These are phyloP conservation scores for Brenthis hecate DNA, from an alignment of 2,888 invertebrate genomes.

Conservation along the genomic window DNA sequence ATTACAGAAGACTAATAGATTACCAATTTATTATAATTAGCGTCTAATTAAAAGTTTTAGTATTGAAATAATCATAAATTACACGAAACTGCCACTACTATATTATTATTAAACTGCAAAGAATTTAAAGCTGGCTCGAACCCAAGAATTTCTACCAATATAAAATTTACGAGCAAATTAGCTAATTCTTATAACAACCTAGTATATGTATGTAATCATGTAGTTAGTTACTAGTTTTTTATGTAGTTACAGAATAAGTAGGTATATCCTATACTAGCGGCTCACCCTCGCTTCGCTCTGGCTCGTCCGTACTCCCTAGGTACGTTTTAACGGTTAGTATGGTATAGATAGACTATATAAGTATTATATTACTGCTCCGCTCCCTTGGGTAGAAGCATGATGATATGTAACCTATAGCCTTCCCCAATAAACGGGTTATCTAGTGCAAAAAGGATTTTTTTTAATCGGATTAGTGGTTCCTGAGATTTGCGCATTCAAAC, in stretches of 20 bases:
- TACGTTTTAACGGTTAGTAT: too few relatives aligned
- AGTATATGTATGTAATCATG: conserved; percentile 5
- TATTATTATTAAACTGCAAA: conserved; percentile 23
- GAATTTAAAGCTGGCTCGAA: conserved; percentile 28
- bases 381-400: too few relatives aligned
- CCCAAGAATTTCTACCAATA: conserved; percentile 35
- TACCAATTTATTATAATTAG: neutral
- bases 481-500: too few relatives aligned
- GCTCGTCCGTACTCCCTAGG: too few relatives aligned
- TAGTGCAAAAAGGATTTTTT: too few relatives aligned
- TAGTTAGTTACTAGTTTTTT: neutral
- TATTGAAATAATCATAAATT: conserved; percentile 26
- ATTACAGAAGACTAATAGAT: too few relatives aligned
- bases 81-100: conserved; percentile 16
- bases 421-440: too few relatives aligned
- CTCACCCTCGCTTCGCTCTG: too few relatives aligned
- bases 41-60: conserved; percentile 10
- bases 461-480: too few relatives aligned
- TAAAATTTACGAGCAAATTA: conserved; percentile 35
- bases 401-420: too few relatives aligned
- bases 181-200: conserved; percentile 18
- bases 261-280: neutral
- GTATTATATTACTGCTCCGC: too few relatives aligned
- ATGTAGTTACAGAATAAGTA: neutral
- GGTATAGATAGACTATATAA: too few relatives aligned